phyloP scores from a whole-genome alignment of 1,140 invertebrate genomes.

The Drosophila kanapiae region DNA sequence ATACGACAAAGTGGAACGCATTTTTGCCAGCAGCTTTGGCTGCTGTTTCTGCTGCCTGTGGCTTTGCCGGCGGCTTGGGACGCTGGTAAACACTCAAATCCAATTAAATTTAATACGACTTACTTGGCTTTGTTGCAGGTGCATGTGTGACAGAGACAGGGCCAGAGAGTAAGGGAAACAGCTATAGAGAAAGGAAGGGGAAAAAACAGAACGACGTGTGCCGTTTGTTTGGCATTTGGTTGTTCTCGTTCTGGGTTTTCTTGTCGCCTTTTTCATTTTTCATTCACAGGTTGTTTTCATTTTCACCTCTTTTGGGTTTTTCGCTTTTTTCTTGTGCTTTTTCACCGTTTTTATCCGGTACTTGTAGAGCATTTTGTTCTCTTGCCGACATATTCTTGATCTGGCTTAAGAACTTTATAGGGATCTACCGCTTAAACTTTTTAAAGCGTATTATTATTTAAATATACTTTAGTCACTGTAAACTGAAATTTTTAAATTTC shows the following conservation, averaged over 20 bases:
- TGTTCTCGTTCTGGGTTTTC: constrained; percentile 47
- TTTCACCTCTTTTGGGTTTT: constrained; percentile 41
- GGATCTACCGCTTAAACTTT: not conserved
- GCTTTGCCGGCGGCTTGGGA: constrained; percentile 74
- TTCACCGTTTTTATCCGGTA: constrained; percentile 1
- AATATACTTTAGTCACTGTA: too few species aligned
- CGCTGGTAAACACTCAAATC: constrained; percentile 84
- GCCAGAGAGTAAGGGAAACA: not conserved
- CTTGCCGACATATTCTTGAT: constrained; percentile 10
- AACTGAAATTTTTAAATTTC: too few species aligned
- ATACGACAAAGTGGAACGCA: constrained; percentile 59
- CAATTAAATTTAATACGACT: constrained; percentile 85
- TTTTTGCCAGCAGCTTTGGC: constrained; percentile 66
- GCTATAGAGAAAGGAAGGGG: not conserved
- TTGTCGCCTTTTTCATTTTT: constrained; percentile 30
- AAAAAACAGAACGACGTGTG: constrained; percentile 20
- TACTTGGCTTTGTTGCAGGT: constrained; percentile 71
- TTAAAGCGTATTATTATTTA: not conserved
- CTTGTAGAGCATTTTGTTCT: not conserved
- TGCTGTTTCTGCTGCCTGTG: constrained; percentile 50
- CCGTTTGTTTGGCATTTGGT: constrained; percentile 74
- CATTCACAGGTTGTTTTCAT: constrained; percentile 60
- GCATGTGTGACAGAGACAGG: constrained; percentile 31
- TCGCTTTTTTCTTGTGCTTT: constrained; percentile 1
- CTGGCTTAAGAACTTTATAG: not conserved